Conservation (phyloP, 2,113 vertebrate species). For the Tinamus guttatus region DNA sequence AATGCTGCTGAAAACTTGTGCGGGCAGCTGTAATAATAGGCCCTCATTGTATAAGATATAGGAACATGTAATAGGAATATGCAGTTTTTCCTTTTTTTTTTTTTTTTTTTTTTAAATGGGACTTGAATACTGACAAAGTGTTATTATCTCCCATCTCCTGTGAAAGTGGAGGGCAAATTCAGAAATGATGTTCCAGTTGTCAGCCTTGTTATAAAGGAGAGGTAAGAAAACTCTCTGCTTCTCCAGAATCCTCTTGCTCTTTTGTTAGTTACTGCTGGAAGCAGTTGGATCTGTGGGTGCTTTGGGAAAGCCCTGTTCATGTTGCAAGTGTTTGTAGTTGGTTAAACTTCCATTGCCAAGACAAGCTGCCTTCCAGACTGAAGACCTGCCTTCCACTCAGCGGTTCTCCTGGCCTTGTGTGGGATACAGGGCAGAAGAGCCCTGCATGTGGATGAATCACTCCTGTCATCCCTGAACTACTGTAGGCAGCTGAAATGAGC, state of each 20-base stretch:
- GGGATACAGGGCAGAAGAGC: neutral
- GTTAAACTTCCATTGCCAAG: neutral
- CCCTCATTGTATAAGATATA: neutral
- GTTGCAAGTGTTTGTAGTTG: neutral
- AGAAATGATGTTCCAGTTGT: neutral
- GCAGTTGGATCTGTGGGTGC: neutral
- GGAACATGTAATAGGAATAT: neutral
- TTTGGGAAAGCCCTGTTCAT: neutral
- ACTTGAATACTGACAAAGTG: neutral
- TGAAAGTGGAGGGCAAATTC: neutral
- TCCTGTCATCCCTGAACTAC: neutral
- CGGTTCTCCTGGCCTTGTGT: neutral
- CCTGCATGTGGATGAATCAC: neutral
- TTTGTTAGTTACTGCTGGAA: neutral
- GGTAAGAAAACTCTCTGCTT: neutral
- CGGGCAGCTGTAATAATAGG: neutral
- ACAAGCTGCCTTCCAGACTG: neutral
- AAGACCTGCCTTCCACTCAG: neutral
- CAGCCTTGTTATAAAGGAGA: neutral
- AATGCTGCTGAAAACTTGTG: neutral
- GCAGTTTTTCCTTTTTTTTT: neutral
- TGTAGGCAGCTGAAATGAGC: neutral
- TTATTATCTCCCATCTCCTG: neutral
- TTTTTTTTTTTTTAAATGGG: neutral
- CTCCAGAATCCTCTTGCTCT: neutral